Evolutionary conservation across 2,797 vertebrate species (phyloP), one percentile per base, ranked within the genome.

Genomic region (Vultur gryphus): DNA sequence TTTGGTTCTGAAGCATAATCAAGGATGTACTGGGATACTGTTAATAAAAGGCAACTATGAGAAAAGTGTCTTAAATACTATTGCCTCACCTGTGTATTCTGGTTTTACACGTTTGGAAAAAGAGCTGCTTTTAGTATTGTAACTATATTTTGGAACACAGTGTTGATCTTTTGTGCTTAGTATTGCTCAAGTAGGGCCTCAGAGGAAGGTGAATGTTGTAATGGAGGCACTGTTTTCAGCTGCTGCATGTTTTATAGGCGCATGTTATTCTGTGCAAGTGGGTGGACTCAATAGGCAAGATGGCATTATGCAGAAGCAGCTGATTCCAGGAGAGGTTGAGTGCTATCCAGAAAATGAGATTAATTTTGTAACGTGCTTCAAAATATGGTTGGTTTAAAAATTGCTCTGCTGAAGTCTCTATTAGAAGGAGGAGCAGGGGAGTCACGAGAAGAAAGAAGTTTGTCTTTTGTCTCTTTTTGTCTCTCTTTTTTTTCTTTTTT

Each of bases 31-130:
- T 65, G 46, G 62, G 44, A 62, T 89, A 33, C 52, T 48, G 92
- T 31, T 72, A 92, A 48, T 96, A 97, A 96, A 94, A 92, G 37
- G 24, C 17, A 71, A n/a, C 41, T 64, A 26, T 73, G 71, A 76
- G 59, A 82, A 84, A 65, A 33, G 5, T 65, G 28, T 89, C 58
- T 81, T 72, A 59, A 86, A 16, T 54, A 6, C 23, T 70, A 1
- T n/a, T 70, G 48, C 37, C 25, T 95, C 43, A 16, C 66, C 48
- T 89, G 41, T 70, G 46, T 55, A 6, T 76, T 91, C 55, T 86
- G 46, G 13, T 89, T 85, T 57, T 31, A 62, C 57, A 11, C n/a
- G 8, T 57, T 90, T 87, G 70, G 43, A 14, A 58, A 66, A 86
- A 77, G 31, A 61, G 19, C 62, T 83, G 13, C 21, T 89, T 67